A percentile compares a stretch with the other conserved stretches of the same genome.
Evolutionary conservation across 2,113 vertebrate genomes (phyloP).

Genomic region (Emydura subglobosa): DNA sequence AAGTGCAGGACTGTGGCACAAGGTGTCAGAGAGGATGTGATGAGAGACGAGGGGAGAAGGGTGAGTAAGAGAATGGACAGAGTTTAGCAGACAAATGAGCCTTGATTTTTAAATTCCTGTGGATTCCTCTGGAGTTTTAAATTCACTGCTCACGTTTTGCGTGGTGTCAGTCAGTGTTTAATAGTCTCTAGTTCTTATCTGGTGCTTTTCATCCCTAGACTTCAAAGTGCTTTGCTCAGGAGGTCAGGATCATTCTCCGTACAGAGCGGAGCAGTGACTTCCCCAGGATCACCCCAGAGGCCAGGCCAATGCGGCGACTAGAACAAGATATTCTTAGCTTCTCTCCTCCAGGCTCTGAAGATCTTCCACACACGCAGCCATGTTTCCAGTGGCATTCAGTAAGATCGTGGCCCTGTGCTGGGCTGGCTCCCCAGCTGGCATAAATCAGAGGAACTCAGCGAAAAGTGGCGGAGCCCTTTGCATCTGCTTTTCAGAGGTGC

Average conservation of each 20-base stretch:
- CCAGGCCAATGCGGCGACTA: not conserved
- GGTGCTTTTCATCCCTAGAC: not conserved
- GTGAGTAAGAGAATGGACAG: not conserved
- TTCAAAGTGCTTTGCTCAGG: not conserved
- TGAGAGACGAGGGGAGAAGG: not conserved
- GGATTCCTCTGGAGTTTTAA: not conserved
- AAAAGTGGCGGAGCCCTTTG: not conserved
- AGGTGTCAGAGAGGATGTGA: not conserved
- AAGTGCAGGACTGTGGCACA: not conserved
- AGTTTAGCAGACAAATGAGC: not conserved
- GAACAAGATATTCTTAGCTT: not conserved
- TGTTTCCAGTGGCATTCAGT: not conserved
- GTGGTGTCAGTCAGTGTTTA: not conserved
- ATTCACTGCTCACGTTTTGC: not conserved
- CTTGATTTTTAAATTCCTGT: not conserved
- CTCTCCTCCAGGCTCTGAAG: not conserved
- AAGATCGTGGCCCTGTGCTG: too few species aligned
- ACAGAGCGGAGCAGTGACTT: too few species aligned
- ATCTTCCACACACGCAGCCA: not conserved
- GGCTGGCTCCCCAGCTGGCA: too few species aligned
- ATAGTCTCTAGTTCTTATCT: too few species aligned
- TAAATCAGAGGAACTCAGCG: too few species aligned
- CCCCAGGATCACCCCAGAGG: not conserved
- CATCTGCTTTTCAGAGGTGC: not conserved
- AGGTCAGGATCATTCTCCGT: not conserved